Conservation (phyloP, 2,888 invertebrate genomes). For the Diloba caeruleocephala region DNA sequence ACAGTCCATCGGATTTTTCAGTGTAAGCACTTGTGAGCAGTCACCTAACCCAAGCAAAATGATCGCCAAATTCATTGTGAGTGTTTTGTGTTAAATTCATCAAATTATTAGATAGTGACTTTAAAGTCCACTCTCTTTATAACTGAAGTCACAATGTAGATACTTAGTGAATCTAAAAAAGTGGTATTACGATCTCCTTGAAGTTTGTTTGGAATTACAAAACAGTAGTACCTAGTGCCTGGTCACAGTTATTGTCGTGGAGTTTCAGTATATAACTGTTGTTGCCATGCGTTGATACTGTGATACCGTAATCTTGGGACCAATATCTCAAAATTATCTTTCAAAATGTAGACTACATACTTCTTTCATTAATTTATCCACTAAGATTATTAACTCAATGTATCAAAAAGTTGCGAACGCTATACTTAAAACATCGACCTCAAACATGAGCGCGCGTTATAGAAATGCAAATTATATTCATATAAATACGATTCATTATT, state of each 20-base stretch:
- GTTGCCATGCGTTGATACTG: too few relatives aligned
- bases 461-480: too few relatives aligned
- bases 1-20: slow-evolving; percentile 78
- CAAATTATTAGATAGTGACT: background rate
- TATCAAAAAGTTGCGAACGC: too few relatives aligned
- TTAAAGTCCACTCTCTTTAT: background rate
- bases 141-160: too few relatives aligned
- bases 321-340: too few relatives aligned
- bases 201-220: slow-evolving; percentile 2
- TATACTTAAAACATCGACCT: too few relatives aligned
- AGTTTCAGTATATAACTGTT: slow-evolving; percentile 1
- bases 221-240: background rate
- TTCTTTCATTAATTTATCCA: too few relatives aligned
- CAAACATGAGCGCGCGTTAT: too few relatives aligned
- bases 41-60: slow-evolving; percentile 83
- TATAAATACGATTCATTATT: too few relatives aligned
- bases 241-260: background rate
- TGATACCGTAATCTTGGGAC: too few relatives aligned
- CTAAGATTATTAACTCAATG: too few relatives aligned
- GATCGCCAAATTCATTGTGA: slow-evolving; percentile 88
- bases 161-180: background rate
- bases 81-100: slow-evolving; percentile 51
- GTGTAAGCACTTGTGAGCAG: slow-evolving; percentile 78
- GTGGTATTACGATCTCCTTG: background rate
- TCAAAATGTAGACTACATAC: too few relatives aligned